Evolutionary conservation across 2,113 vertebrate species (phyloP).

Genomic region (Telmatochromis sp.): DNA sequence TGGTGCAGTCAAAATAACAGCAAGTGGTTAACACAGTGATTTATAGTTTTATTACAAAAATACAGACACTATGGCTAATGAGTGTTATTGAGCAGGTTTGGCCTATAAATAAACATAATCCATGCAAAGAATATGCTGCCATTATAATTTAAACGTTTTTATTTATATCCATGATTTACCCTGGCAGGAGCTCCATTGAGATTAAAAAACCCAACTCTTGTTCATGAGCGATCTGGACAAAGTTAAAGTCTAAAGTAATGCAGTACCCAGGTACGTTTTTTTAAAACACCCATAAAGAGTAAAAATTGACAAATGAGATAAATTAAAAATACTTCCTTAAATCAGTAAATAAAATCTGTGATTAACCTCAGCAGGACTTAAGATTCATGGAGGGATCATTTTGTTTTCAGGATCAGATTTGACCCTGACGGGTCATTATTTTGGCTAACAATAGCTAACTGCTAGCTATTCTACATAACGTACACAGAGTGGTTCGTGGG

Average conservation of each 20-base stretch:
- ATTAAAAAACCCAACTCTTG: background rate
- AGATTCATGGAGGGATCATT: background rate
- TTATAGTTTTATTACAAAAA: background rate
- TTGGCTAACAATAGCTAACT: background rate
- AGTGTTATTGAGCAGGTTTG: background rate
- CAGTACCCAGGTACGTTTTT: background rate
- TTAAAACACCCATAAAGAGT: background rate
- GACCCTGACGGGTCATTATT: background rate
- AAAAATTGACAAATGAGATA: background rate
- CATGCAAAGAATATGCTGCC: background rate
- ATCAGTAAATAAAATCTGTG: background rate
- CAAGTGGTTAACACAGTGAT: background rate
- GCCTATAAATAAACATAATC: background rate
- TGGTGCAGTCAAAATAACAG: background rate
- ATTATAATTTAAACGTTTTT: background rate
- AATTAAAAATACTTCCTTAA: background rate
- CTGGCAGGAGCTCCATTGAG: background rate
- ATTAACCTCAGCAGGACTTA: background rate
- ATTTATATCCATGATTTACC: background rate
- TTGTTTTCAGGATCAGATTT: background rate
- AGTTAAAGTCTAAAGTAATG: background rate
- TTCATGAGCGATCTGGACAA: background rate
- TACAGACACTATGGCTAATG: background rate
- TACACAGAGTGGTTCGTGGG: background rate
- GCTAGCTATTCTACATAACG: background rate